Conservation (phyloP, 2,888 invertebrate species). For the Osmoderma eremita region DNA sequence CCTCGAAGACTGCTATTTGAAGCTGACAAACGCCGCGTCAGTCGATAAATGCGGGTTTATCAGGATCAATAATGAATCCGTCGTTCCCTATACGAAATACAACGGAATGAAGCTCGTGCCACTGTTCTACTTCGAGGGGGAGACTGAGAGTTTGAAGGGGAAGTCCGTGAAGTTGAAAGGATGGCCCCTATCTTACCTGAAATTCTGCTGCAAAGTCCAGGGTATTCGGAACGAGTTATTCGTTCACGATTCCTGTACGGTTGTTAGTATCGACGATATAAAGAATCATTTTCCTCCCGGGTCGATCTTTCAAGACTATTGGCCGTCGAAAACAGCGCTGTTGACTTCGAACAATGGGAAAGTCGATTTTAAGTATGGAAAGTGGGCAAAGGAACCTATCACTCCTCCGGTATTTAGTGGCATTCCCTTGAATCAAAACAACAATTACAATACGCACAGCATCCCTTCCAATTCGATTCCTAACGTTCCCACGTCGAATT, state of each 20-base stretch:
- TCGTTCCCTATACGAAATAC: constrained; percentile 90
- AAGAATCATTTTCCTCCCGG: constrained; percentile 91
- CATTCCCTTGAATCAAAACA: constrained; percentile 23
- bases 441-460: constrained; percentile 23
- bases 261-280: constrained; percentile 89
- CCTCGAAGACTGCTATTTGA: constrained; percentile 88
- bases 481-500: constrained; percentile 21
- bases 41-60: constrained; percentile 91
- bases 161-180: constrained; percentile 89
- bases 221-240: constrained; percentile 91
- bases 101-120: constrained; percentile 89
- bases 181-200: constrained; percentile 92
- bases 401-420: constrained; percentile 35
- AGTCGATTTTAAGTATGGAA: constrained; percentile 33
- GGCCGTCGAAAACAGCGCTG: constrained; percentile 85
- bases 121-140: constrained; percentile 89
- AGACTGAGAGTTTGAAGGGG: constrained; percentile 89
- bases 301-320: constrained; percentile 91
- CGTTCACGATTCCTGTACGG: constrained; percentile 89
- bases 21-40: constrained; percentile 66
- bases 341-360: constrained; percentile 31
- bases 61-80: constrained; percentile 90
- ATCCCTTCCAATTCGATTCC: constrained; percentile 22
- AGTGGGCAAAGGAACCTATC: constrained; percentile 38
- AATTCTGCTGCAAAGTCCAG: constrained; percentile 95